Conservation (phyloP, 2,797 vertebrate species). For the Sciurus vulgaris region DNA sequence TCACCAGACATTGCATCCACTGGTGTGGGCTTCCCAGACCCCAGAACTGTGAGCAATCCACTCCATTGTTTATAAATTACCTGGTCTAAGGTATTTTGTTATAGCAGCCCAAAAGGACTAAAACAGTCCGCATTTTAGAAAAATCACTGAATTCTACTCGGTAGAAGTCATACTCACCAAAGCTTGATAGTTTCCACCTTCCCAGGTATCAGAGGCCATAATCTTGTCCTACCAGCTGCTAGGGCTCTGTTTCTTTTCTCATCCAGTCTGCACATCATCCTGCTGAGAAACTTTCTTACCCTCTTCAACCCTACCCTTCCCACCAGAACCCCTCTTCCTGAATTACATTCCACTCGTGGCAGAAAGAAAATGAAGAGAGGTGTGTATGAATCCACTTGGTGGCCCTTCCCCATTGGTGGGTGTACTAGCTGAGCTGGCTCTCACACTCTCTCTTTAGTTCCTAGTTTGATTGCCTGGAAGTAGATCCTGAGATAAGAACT, state of each 20-base stretch:
- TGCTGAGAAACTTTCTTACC: background rate
- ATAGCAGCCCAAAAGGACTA: background rate
- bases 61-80: background rate
- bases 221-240: background rate
- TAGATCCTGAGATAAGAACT: background rate
- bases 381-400: accelerated
- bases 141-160: background rate
- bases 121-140: background rate
- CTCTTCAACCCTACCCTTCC: background rate
- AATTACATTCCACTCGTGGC: accelerated
- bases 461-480: background rate
- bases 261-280: background rate
- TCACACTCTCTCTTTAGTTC: background rate
- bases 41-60: background rate
- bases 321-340: background rate
- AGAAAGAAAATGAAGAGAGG: background rate
- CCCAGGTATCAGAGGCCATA: background rate
- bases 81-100: background rate
- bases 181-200: background rate
- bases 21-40: background rate
- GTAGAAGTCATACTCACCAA: background rate
- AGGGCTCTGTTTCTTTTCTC: background rate
- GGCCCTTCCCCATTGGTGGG: background rate
- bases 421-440: background rate
- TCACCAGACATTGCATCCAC: background rate